Evolutionary conservation across 2,888 invertebrate species (phyloP), one percentile per base, ranked within the genome.

Genomic region (Lagria hirta): DNA sequence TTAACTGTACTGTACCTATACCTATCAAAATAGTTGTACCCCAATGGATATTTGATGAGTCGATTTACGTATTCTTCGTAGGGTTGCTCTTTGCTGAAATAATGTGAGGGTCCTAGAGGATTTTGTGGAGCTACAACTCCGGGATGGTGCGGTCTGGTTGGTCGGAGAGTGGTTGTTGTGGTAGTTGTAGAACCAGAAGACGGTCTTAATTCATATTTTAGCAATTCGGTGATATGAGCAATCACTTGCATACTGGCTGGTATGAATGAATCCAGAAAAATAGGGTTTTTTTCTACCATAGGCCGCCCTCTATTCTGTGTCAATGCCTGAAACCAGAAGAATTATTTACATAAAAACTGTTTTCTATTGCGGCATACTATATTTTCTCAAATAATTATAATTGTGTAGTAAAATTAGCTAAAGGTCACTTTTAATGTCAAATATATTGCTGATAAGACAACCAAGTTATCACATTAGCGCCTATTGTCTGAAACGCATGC

Each of bases 171-270:
- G 2, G 66, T 56, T 2, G 64, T 60, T 2, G 66, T 61, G 2
- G 62, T 64, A 23, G 32, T 69, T 59, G 49, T 14, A 56, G 38
- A 4, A 55, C 48, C 30, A 47, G 50, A 17, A 57, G 30, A 47
- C 48, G 71, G 54, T 65, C 66, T 62, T 20, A 70, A 35, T 32
- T 80, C 80, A 60, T 73, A 81, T 3, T 80, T 75, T 80, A 81
- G 79, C 51, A 78, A 73, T 61, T 81, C 81, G 0, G 80, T 79
- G 11, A 80, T 66, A 54, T 81, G 78, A 0, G 80, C 78, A 37
- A 81, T 77, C 26, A 83, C 75, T 64, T 84, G 84, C 82, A 84
- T 83, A 0, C 78, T 76, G 1, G 83, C 83, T 1, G 84, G 84
- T 0, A 84, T 74, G 65, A 78, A 83, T 2, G 82, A 80, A 53